These are phyloP conservation scores for Ptychobarbus kaznakovi DNA, from an alignment of 2,797 vertebrate species.

Conservation along the genomic window DNA sequence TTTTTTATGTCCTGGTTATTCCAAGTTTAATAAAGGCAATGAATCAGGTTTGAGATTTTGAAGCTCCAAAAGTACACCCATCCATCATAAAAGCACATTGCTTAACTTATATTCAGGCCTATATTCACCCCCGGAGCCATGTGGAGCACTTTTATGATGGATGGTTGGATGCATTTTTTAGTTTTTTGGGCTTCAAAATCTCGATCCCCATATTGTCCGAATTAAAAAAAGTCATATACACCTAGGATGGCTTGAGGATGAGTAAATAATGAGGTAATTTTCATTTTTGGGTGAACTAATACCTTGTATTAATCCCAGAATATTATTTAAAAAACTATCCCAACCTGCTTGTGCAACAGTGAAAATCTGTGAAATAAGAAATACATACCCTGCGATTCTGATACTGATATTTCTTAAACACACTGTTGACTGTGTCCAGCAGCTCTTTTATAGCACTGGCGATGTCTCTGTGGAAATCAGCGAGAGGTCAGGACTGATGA, in stretches of 20 bases:
- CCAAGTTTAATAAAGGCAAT: too few relatives aligned
- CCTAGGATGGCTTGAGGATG: neutral
- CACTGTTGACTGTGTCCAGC: constrained; percentile 99
- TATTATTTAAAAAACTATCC: neutral
- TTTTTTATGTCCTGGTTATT: too few relatives aligned
- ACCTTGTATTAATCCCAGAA: neutral
- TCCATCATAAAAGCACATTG: too few relatives aligned
- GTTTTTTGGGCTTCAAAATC: neutral
- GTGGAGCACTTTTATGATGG: too few relatives aligned
- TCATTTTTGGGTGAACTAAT: neutral
- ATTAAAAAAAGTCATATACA: neutral
- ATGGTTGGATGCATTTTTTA: too few relatives aligned
- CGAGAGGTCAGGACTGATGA: constrained; percentile 40
- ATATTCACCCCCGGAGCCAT: too few relatives aligned
- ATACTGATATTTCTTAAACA: constrained; percentile 99
- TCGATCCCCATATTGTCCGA: neutral
- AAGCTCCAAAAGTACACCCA: too few relatives aligned
- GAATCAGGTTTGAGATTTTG: too few relatives aligned
- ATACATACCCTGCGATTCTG: constrained; percentile 96
- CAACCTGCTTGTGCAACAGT: neutral
- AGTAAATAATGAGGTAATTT: neutral
- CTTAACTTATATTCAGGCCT: too few relatives aligned
- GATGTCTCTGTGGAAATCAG: constrained; percentile 86
- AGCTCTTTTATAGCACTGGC: constrained; percentile 99
- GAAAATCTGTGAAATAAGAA: constrained; percentile 62